phyloP scores from a whole-genome alignment of 2,888 invertebrate genomes.

The Eilema sororculum region DNA sequence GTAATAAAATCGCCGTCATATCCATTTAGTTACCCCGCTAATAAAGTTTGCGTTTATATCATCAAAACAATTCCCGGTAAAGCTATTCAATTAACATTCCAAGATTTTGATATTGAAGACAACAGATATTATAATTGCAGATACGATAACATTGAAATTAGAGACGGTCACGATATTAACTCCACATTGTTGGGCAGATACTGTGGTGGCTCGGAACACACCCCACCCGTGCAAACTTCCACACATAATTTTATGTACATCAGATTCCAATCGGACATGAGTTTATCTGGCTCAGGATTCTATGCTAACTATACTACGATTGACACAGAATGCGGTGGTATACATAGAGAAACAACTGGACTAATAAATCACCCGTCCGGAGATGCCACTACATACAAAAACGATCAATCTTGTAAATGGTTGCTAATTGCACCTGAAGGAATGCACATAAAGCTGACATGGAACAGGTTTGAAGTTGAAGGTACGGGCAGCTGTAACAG shows the following conservation, averaged over 20 bases:
- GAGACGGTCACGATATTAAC: conserved; percentile 90
- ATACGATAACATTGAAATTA: conserved; percentile 86
- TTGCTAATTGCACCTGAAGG: conserved; percentile 90
- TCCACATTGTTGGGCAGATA: conserved; percentile 89
- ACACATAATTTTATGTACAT: conserved; percentile 91
- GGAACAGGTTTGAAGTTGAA: conserved; percentile 91
- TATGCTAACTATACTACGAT: conserved; percentile 91
- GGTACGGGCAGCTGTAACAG: conserved; percentile 82
- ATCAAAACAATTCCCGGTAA: conserved; percentile 89
- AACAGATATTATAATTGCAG: conserved; percentile 66
- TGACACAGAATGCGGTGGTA: conserved; percentile 91
- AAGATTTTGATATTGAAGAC: conserved; percentile 90
- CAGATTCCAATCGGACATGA: conserved; percentile 88
- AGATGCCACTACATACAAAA: conserved; percentile 64
- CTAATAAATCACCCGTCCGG: conserved; percentile 88
- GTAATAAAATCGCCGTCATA: conserved; percentile 91
- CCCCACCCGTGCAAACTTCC: conserved; percentile 88
- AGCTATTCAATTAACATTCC: conserved; percentile 88
- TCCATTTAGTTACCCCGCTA: conserved; percentile 89
- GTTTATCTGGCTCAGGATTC: conserved; percentile 89
- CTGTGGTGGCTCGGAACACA: conserved; percentile 87
- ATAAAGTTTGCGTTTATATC: conserved; percentile 89
- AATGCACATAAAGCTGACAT: conserved; percentile 90
- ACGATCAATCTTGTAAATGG: conserved; percentile 90
- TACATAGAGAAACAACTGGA: conserved; percentile 87